A percentile compares a stretch with the other conserved stretches of the same genome.
Conservation (phyloP, 2,888 invertebrate genomes). For the Notodonta ziczac region DNA sequence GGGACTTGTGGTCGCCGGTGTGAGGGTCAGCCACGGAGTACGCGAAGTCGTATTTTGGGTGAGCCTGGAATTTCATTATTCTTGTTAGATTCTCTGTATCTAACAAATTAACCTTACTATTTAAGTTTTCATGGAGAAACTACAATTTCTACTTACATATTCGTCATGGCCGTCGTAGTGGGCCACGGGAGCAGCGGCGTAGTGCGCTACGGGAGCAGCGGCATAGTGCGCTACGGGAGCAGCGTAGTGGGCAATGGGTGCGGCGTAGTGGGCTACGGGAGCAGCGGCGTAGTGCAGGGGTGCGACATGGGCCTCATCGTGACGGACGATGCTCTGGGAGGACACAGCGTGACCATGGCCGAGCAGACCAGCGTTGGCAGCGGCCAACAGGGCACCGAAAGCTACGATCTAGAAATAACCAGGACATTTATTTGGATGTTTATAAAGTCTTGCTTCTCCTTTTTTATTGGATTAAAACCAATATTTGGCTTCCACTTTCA, state of each 20-base stretch:
- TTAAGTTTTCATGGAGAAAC: background rate
- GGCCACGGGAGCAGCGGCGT: conserved; percentile 24
- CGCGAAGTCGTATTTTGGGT: conserved; percentile 74
- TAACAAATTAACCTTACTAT: background rate
- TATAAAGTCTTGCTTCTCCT: background rate
- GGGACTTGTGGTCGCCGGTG: conserved; percentile 84
- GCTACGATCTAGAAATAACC: conserved; percentile 42
- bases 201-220: conserved; percentile 14
- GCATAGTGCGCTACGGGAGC: conserved; percentile 22
- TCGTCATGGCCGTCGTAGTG: conserved; percentile 21
- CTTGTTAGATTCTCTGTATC: background rate
- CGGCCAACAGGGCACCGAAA: conserved; percentile 40
- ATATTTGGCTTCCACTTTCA: background rate
- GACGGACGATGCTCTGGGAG: conserved; percentile 48
- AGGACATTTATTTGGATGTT: background rate
- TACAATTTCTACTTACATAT: conserved; percentile 13
- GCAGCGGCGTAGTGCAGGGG: conserved; percentile 29
- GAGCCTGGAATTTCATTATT: conserved; percentile 46
- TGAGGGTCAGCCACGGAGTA: conserved; percentile 84
- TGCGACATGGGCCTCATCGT: conserved; percentile 29
- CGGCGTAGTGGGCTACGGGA: conserved; percentile 24
- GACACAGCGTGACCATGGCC: conserved; percentile 53
- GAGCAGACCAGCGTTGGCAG: conserved; percentile 16
- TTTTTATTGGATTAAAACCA: background rate
- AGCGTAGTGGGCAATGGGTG: conserved; percentile 19